Conservation (phyloP, 2,888 invertebrate species). For the Scotopteryx bipunctaria region DNA sequence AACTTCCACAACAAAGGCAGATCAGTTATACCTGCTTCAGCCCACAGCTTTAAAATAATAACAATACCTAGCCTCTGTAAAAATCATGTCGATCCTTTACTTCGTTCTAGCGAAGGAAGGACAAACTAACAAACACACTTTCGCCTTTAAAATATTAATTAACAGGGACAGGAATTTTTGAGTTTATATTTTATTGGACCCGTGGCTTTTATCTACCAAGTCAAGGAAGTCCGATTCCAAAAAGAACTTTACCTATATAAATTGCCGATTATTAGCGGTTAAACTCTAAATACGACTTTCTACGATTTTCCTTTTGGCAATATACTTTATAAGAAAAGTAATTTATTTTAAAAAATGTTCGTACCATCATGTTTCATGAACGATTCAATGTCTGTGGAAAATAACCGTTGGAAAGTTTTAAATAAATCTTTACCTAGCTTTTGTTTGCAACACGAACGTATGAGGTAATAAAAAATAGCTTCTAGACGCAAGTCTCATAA, state of each 20-base stretch:
- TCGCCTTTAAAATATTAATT: too few relatives aligned
- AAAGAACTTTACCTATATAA: conserved; percentile 2
- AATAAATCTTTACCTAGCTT: background rate
- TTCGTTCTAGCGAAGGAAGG: too few relatives aligned
- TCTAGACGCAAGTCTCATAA: background rate
- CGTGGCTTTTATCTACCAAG: too few relatives aligned
- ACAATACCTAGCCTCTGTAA: too few relatives aligned
- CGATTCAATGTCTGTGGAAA: conserved; percentile 5
- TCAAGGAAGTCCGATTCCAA: background rate
- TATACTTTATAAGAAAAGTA: conserved; percentile 21
- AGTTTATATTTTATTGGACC: too few relatives aligned
- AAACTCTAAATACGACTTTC: conserved; percentile 12
- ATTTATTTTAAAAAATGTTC: conserved; percentile 15
- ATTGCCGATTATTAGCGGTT: conserved; percentile 7
- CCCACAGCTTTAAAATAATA: too few relatives aligned
- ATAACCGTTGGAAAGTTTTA: conserved; percentile 5
- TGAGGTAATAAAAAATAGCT: background rate
- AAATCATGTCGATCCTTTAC: too few relatives aligned
- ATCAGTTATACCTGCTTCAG: too few relatives aligned
- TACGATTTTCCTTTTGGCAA: conserved; percentile 16
- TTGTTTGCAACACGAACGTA: background rate
- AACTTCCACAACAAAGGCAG: too few relatives aligned
- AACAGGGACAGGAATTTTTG: too few relatives aligned
- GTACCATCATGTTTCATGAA: conserved; percentile 3
- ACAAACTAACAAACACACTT: too few relatives aligned